Base-by-base conservation (phyloP, 2,113 vertebrate species). In the Mormoops blainvillei region DNA sequence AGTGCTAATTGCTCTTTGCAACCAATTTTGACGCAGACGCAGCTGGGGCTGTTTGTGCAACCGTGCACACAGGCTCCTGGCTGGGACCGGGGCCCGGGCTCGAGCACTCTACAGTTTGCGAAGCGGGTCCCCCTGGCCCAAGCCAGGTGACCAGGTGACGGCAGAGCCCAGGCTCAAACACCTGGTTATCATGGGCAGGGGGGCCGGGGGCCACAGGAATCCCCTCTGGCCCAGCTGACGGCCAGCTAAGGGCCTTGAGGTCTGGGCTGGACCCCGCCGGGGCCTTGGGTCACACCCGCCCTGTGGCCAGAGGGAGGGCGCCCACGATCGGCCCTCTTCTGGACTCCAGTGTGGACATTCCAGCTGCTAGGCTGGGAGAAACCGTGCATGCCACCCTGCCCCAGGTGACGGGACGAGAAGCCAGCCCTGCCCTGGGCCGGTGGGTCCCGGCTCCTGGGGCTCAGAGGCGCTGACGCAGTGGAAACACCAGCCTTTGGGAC, bases 1-100 rank as follows among this genome's bases (percentile, higher is more conserved):
- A 98, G 98, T 98, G 98, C 98, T 98, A 98, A 99, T 99, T 98
- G 98, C 98, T 98, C 98, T 98, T 98, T 98, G 98, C 98, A 98
- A 98, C 98, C 98, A 97, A 98, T 98, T 98, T 98, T 98, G 98
- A 98, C 98, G 98, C 91, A 96, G 97, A 98, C 95, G 96, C 98
- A 98, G 98, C 96, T 98, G 97, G n/a, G 98, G 98, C 96, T 96
- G 97, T 98, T 98, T 98, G 98, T 97, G 97, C 95, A 96, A 80
- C 97, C 96, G 98, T 97, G 97, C 95, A 95, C 97, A 90, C 97
- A n/a, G n/a, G n/a, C n/a, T n/a, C n/a, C n/a, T n/a, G n/a, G n/a
- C n/a, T n/a, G n/a, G n/a, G n/a, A n/a, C n/a, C n/a, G n/a, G n/a
- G n/a, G n/a, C n/a, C n/a, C n/a, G n/a, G n/a, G n/a, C n/a, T n/a